Evolutionary conservation across 2,888 invertebrate genomes (phyloP).

Genomic region (Drosophila macrospina): DNA sequence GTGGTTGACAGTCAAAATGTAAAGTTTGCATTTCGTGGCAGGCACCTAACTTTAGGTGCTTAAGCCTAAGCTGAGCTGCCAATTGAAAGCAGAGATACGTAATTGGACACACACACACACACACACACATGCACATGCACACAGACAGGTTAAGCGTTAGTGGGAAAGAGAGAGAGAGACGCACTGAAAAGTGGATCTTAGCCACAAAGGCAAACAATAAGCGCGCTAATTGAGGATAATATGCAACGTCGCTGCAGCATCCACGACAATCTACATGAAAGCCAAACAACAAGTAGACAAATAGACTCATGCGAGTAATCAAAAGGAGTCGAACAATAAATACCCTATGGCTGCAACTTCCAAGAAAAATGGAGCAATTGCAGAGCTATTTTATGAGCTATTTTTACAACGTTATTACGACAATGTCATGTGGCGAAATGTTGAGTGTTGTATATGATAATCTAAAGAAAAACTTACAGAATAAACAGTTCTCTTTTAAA

Average conservation of each 20-base stretch:
- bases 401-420: too few relatives aligned
- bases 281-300: constrained; percentile 38
- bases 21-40: constrained; percentile 74
- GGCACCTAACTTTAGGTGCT: constrained; percentile 71
- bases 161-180: neutral
- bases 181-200: constrained; percentile 34
- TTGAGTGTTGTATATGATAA: too few relatives aligned
- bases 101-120: constrained; percentile 44
- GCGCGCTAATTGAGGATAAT: constrained; percentile 79
- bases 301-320: neutral
- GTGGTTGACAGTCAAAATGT: constrained; percentile 62
- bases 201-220: constrained; percentile 63
- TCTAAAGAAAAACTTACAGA: too few relatives aligned
- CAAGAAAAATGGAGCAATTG: too few relatives aligned
- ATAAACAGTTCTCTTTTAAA: too few relatives aligned
- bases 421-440: too few relatives aligned
- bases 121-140: constrained; percentile 13
- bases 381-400: too few relatives aligned
- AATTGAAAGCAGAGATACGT: constrained; percentile 50
- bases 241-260: constrained; percentile 51
- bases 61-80: constrained; percentile 69
- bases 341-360: constrained; percentile 5
- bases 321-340: constrained; percentile 2
- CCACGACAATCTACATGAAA: constrained; percentile 28
- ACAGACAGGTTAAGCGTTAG: neutral